Conservation (phyloP, 2,888 invertebrate species). For the Stenotaenia linearis region DNA sequence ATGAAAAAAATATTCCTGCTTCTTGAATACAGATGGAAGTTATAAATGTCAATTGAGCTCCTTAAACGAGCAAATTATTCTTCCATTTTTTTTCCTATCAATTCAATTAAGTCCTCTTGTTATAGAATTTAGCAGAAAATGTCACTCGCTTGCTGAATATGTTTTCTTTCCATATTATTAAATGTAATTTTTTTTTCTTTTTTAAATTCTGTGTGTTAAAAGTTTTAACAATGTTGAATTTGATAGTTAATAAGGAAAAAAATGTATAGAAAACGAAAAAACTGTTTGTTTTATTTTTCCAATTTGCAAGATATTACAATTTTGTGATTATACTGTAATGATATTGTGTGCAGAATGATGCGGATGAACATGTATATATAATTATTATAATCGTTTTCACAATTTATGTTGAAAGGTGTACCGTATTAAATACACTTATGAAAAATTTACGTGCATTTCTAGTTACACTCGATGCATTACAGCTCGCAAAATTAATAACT, state of each 20-base stretch:
- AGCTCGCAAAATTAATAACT: too few species aligned
- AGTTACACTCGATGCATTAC: neutral
- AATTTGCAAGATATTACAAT: neutral
- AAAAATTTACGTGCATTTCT: neutral
- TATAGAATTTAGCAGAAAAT: constrained; percentile 17
- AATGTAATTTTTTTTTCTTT: neutral
- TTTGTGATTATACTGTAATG: neutral
- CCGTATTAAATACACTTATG: constrained; percentile 4
- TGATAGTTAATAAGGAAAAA: neutral
- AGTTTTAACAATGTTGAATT: neutral
- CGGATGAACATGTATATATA: constrained; percentile 8
- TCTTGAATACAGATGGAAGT: neutral
- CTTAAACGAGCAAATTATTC: neutral
- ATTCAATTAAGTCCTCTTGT: neutral
- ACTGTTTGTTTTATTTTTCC: neutral
- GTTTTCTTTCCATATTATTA: neutral
- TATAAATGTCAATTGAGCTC: neutral
- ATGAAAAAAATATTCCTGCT: neutral
- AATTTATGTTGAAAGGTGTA: constrained; percentile 19
- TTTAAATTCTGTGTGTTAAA: neutral
- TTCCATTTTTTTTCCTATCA: neutral
- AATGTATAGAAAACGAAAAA: too few species aligned
- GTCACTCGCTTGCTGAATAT: neutral
- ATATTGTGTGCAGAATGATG: neutral
- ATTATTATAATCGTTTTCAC: neutral